Percentiles rank a stretch among this genome's conserved stretches.
Conservation (phyloP, 1,140 invertebrate genomes). For the Neodiprion fabricii region DNA sequence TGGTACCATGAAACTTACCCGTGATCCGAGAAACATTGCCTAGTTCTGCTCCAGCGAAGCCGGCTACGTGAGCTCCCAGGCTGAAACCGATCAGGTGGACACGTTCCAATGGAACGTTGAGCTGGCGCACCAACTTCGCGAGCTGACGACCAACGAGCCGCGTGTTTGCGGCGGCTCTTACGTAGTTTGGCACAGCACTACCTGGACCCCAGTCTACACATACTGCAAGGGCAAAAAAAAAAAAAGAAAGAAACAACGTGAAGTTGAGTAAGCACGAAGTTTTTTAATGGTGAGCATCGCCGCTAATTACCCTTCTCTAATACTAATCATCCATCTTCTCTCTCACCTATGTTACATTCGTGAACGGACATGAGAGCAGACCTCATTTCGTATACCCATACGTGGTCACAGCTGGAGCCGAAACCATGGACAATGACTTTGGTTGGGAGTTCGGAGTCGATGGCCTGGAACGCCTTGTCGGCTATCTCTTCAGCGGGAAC, state of each 20-base stretch:
- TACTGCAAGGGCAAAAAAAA: slow-evolving; percentile 65
- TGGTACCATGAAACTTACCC: slow-evolving; percentile 59
- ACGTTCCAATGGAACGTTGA: slow-evolving; percentile 67
- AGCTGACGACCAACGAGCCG: slow-evolving; percentile 90
- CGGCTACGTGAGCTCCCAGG: slow-evolving; percentile 90
- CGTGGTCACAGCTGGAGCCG: slow-evolving; percentile 85
- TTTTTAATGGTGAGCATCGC: slow-evolving; percentile 4
- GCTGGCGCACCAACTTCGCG: slow-evolving; percentile 70
- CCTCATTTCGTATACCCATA: slow-evolving; percentile 94
- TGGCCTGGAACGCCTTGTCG: slow-evolving; percentile 56
- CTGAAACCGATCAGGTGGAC: slow-evolving; percentile 93
- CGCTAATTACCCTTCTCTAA: not conserved
- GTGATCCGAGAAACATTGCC: slow-evolving; percentile 86
- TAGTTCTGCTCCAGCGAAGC: slow-evolving; percentile 88
- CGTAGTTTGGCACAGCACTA: slow-evolving; percentile 90
- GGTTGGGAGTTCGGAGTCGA: slow-evolving; percentile 68
- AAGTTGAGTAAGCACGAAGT: not conserved
- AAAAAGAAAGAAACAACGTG: slow-evolving; percentile 19
- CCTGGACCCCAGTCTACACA: slow-evolving; percentile 96
- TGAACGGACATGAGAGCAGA: slow-evolving; percentile 83
- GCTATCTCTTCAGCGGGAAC: slow-evolving; percentile 56
- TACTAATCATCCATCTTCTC: not conserved
- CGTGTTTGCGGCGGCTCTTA: slow-evolving; percentile 91
- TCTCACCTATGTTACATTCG: slow-evolving; percentile 56
- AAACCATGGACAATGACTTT: slow-evolving; percentile 96